A percentile compares a stretch with the other conserved stretches of the same genome.
Evolutionary conservation across 64 coral and sea anemone genomes (phyloP).

Genomic region (Trachythela sp.): DNA sequence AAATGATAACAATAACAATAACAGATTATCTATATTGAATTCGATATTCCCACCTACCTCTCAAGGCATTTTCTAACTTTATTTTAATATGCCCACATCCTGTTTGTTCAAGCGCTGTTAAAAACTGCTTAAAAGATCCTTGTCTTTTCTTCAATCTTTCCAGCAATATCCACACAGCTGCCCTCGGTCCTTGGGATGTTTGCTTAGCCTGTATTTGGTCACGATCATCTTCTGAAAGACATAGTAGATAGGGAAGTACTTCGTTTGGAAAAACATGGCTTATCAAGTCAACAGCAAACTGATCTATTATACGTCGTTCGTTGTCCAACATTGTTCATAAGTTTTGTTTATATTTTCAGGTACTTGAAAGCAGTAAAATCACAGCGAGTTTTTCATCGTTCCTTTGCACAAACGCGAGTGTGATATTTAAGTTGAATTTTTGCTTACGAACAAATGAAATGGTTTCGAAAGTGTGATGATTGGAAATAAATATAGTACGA

Average conservation of each 20-base stretch:
- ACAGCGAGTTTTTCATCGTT: neutral
- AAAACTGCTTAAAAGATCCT: neutral
- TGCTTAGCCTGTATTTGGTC: neutral
- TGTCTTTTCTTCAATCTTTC: neutral
- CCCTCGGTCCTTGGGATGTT: neutral
- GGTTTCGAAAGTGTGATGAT: too few relatives aligned
- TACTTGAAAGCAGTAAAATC: neutral
- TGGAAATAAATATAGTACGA: too few relatives aligned
- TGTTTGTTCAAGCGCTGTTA: neutral
- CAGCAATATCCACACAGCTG: neutral
- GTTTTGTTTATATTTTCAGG: neutral
- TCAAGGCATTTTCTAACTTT: neutral
- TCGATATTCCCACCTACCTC: too few relatives aligned
- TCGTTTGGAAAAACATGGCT: neutral
- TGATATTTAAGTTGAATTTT: too few relatives aligned
- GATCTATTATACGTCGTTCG: neutral
- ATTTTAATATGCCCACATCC: neutral
- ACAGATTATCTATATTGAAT: too few relatives aligned
- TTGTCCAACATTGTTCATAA: neutral
- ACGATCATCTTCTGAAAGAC: neutral
- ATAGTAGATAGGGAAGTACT: neutral
- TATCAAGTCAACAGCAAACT: neutral
- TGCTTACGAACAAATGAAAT: too few relatives aligned
- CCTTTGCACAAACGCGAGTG: too few relatives aligned
- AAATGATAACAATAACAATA: too few relatives aligned